Conservation (phyloP, 2,797 vertebrate genomes). For the Lepilemur ruficaudatus region DNA sequence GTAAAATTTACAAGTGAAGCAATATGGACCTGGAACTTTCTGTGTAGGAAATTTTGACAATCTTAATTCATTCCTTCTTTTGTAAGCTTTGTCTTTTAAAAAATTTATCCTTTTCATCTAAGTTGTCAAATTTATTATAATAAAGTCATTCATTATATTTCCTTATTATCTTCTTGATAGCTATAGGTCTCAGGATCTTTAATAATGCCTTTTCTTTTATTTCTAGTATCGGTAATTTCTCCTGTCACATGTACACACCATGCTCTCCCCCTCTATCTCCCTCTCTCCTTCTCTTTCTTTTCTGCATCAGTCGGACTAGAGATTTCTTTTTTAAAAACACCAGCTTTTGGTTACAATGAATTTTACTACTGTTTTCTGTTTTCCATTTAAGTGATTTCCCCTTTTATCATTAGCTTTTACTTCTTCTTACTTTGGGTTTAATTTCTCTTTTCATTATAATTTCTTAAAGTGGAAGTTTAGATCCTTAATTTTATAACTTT, state of each 20-base stretch:
- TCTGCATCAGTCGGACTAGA: not conserved
- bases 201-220: not conserved
- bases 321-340: not conserved
- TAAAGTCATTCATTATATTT: not conserved
- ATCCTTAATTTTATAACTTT: not conserved
- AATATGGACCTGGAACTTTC: not conserved
- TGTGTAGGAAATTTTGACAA: not conserved
- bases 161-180: not conserved
- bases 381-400: not conserved
- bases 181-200: not conserved
- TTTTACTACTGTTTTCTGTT: not conserved
- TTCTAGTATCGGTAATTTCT: not conserved
- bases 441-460: not conserved
- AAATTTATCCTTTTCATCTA: not conserved
- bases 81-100: not conserved
- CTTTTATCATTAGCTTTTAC: not conserved
- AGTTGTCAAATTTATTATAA: not conserved
- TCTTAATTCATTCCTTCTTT: not conserved
- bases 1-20: not conserved
- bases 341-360: not conserved
- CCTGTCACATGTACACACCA: not conserved
- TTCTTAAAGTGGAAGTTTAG: not conserved
- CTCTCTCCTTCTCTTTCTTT: not conserved
- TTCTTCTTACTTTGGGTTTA: not conserved
- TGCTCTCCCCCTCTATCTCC: not conserved